Evolutionary conservation across 2,888 invertebrate species (phyloP), one percentile per base, ranked within the genome.

Genomic region (Balanococcus diminutus): DNA sequence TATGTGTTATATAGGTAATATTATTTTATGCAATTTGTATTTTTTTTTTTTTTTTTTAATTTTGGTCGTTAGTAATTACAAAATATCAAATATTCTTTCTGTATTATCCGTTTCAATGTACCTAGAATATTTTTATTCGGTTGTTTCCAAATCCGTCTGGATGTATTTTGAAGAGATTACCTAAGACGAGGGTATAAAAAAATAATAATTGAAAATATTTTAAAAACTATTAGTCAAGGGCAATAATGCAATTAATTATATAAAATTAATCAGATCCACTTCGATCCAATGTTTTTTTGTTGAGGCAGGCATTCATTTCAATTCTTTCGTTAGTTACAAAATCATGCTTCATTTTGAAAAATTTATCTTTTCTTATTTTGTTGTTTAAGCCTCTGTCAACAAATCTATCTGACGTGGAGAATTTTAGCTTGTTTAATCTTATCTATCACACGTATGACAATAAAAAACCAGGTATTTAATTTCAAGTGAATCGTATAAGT

Each of bases 341-440:
- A 67, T 67, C 67, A 28, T 67, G 28, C 4, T 67, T 67, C 16
- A 28, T 14, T 11, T 5, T 16, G 1, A 28, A 28, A 67, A 67
- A 8, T 67, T 67, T 67, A 28, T 67, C 14, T 28, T 67, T 67
- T 25, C 25, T 61, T 14, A 67, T 67, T 67, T 67, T 28, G 16
- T 28, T 3, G 16, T 36, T 19, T 79, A 36, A 19, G 36, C 75
- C n/a, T 79, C n/a, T 79, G 75, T 79, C 75, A 79, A 79, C 75
- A 19, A 19, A 22, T 36, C 36, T 79, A 79, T 79, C 36, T 79
- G 8, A 9, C 75, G 25, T 19, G n/a, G 2, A 19, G 75, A 79
- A 79, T 79, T n/a, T n/a, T 79, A 79, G 28, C 3, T 19, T 79
- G 22, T 36, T 32, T 79, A 79, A 79, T 79, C 75, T 79, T 79